A percentile compares a stretch with the other conserved stretches of the same genome.
These are phyloP conservation scores for Megaptera novaeangliae DNA, from an alignment of 2,113 vertebrate species.

Conservation along the genomic window DNA sequence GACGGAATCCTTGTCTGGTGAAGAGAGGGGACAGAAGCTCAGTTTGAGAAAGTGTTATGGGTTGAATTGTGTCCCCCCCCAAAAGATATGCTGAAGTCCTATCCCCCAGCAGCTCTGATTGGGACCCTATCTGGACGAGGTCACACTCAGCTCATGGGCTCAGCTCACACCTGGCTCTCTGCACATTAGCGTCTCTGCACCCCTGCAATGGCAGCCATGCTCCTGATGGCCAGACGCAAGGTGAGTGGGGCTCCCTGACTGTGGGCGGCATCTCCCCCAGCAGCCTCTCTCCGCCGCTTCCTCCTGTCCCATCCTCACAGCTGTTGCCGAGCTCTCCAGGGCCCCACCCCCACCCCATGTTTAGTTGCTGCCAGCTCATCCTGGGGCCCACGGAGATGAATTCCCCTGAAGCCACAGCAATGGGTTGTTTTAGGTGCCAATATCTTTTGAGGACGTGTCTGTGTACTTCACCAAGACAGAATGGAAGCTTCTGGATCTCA, in stretches of 20 bases:
- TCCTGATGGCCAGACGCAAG: slow-evolving; percentile 15
- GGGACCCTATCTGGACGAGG: background rate
- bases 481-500: slow-evolving; percentile 60
- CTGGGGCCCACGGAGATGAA: background rate
- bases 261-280: background rate
- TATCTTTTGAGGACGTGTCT: slow-evolving; percentile 61
- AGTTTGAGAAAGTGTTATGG: background rate
- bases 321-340: background rate
- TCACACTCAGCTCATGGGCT: background rate
- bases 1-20: background rate
- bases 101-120: background rate
- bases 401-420: background rate
- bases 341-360: background rate
- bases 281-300: background rate
- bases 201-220: slow-evolving; percentile 21
- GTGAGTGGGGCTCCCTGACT: background rate
- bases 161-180: background rate
- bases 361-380: background rate
- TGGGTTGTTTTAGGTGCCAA: slow-evolving; percentile 15
- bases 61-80: background rate
- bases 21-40: background rate
- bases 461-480: slow-evolving; percentile 60
- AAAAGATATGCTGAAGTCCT: background rate
- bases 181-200: background rate
- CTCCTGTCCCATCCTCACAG: background rate